Evolutionary conservation across 2,113 vertebrate genomes (phyloP).

Genomic region (Cyanoramphus novaezelandiae): DNA sequence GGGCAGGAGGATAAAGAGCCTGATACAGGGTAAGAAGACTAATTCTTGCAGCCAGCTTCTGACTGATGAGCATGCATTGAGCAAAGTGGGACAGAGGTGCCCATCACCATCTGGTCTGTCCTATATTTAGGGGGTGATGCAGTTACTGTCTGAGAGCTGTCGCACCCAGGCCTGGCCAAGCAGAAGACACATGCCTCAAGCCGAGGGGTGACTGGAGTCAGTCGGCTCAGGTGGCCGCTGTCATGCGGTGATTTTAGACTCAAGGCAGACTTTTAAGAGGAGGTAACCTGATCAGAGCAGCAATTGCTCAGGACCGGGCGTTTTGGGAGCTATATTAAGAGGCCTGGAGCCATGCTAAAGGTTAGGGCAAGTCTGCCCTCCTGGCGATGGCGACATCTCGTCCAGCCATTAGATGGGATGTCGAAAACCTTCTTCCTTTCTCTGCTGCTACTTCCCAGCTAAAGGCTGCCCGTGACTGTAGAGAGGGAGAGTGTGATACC

Average conservation of each 20-base stretch:
- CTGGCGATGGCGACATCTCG: background rate
- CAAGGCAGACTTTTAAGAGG: background rate
- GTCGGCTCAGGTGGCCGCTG: background rate
- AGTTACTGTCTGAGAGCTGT: background rate
- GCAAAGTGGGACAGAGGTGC: background rate
- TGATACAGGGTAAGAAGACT: background rate
- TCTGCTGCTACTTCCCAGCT: background rate
- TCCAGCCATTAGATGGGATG: background rate
- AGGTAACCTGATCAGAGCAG: slow-evolving; percentile 24
- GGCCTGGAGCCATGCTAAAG: background rate
- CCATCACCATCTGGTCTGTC: fast-evolving
- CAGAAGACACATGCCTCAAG: background rate
- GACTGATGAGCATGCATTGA: fast-evolving
- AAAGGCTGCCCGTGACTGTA: background rate
- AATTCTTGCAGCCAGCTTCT: background rate
- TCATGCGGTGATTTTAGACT: background rate
- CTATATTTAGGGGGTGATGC: background rate
- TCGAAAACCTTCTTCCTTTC: background rate
- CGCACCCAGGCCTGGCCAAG: background rate
- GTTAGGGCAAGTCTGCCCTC: background rate
- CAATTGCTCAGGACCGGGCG: background rate
- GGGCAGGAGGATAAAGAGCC: background rate
- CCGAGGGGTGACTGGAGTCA: background rate
- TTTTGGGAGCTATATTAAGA: slow-evolving; percentile 30
- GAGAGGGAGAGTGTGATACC: background rate